Base-by-base conservation (phyloP, 2,888 invertebrate species). In the Sisyra terminalis region DNA sequence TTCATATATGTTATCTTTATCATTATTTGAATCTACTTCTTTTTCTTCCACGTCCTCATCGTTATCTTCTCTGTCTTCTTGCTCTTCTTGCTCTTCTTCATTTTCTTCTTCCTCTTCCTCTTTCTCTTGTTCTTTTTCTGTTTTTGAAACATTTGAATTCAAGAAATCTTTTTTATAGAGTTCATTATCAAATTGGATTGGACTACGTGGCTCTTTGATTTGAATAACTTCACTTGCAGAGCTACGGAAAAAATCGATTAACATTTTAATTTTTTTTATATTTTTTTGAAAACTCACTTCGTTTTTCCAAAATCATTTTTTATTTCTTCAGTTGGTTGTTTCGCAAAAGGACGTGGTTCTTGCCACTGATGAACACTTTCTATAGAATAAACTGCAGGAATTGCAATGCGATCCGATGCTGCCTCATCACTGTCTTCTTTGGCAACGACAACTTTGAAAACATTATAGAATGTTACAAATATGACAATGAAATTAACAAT, bases 1-100 rank as follows among this genome's bases (percentile, higher is more conserved):
- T 40, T 17, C 44, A 41, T 1, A 44, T 46, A n/a, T 44, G 45
- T 9, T 44, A 24, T 24, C 24, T 24, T 24, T 7, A 24, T 24
- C n/a, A n/a, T 24, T 24, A 24, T 5, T 24, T 3, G 5, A 24
- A 24, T 34, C 8, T 34, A n/a, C 15, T 34, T 34, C 11, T 11
- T 7, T 14, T 34, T 34, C 34, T 34, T 34, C 34, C 8, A 14
- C 2, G 11, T 34, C 34, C 10, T 34, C 15, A n/a, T n/a, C 8
- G 15, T 13, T 8, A 34, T 34, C 34, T 9, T 34, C 15, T 34
- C 8, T n/a, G 15, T 13, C 13, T 34, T 34, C 34, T 34, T 34
- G 10, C 2, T 13, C 11, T 14, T 34, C 34, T 14, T n/a, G 11
- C 7, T 34, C 13, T 14, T 34, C 11, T 14, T 8, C 15, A 2